A percentile compares a stretch with the other conserved stretches of the same genome.
Conservation (phyloP, 2,888 invertebrate species). For the Heliconius ethilla region DNA sequence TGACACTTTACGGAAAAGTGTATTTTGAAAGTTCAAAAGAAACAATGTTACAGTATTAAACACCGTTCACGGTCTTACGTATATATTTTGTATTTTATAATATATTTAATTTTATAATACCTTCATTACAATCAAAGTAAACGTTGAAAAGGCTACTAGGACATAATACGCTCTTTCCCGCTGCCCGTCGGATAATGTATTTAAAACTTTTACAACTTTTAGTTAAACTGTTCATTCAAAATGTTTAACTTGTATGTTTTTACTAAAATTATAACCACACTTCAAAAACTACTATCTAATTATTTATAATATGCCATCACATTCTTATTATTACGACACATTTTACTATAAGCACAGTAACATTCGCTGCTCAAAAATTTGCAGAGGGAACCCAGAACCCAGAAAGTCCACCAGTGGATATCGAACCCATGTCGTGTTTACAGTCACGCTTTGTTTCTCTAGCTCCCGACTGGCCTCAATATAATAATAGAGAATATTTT, state of each 20-base stretch:
- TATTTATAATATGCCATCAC: not conserved
- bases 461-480: not conserved
- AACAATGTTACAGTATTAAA: slow-evolving; percentile 6
- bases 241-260: not conserved
- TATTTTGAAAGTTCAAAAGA: slow-evolving; percentile 15
- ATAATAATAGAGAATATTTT: not conserved
- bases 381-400: not conserved
- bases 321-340: not conserved
- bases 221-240: not conserved
- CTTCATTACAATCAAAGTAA: not conserved
- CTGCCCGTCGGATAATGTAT: slow-evolving; percentile 2
- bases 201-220: slow-evolving; percentile 1
- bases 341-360: too few relatives aligned
- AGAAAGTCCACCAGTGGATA: not conserved
- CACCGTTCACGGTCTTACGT: not conserved
- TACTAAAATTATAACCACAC: slow-evolving; percentile 1
- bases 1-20: slow-evolving; percentile 5
- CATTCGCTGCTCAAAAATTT: too few relatives aligned
- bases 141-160: not conserved
- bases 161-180: not conserved
- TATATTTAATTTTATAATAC: not conserved
- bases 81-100: not conserved
- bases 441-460: not conserved
- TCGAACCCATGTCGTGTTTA: not conserved
- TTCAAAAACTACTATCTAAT: not conserved